These are phyloP conservation scores for Hippotragus niger DNA, from an alignment of 2,113 vertebrate genomes.

Conservation along the genomic window DNA sequence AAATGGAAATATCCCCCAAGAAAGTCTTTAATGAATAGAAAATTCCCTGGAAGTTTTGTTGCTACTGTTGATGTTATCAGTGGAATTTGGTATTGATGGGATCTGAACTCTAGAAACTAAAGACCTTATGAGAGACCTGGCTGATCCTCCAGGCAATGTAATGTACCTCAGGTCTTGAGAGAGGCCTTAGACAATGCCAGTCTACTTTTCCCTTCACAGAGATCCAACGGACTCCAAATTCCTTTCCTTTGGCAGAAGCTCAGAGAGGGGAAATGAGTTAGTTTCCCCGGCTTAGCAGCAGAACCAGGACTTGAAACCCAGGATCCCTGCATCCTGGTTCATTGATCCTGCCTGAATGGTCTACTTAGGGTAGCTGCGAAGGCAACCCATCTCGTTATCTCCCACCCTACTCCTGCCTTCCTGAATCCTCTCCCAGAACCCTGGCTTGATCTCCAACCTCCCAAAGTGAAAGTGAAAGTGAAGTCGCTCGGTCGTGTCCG, in stretches of 20 bases:
- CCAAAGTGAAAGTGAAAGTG: too few species aligned
- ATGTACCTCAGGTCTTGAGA: not conserved
- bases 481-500: too few species aligned
- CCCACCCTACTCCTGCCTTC: not conserved
- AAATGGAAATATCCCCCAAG: conserved; percentile 39
- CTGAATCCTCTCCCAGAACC: not conserved
- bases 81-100: not conserved
- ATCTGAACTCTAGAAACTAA: not conserved
- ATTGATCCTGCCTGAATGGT: not conserved
- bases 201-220: not conserved
- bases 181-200: not conserved
- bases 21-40: conserved; percentile 17
- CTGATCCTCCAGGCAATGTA: not conserved
- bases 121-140: not conserved
- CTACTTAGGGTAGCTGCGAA: not conserved
- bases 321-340: not conserved
- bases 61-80: not conserved
- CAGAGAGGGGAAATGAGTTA: not conserved
- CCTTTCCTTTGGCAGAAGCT: not conserved
- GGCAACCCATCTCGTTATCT: not conserved
- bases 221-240: not conserved
- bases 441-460: not conserved
- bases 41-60: not conserved
- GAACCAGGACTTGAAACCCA: not conserved
- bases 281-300: not conserved